These are phyloP conservation scores for Ennomos quercinarius DNA, from an alignment of 2,888 invertebrate species.

Conservation along the genomic window DNA sequence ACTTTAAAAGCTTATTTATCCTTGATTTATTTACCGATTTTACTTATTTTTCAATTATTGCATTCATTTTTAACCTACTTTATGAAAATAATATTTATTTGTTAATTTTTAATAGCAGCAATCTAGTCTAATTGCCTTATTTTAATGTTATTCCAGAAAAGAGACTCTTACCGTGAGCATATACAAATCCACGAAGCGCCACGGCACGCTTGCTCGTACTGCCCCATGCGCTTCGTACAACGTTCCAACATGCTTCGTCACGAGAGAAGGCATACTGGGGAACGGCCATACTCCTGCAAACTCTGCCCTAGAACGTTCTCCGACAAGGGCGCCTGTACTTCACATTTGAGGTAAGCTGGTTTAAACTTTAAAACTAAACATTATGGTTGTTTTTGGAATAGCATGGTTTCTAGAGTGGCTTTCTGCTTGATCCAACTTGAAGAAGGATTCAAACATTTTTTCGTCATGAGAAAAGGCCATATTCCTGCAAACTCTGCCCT, in stretches of 20 bases:
- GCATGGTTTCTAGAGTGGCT: too few relatives aligned
- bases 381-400: background rate
- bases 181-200: constrained; percentile 85
- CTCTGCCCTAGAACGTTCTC: constrained; percentile 83
- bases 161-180: constrained; percentile 86
- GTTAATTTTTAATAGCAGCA: too few relatives aligned
- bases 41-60: too few relatives aligned
- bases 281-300: constrained; percentile 83
- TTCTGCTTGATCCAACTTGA: too few relatives aligned
- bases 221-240: constrained; percentile 86
- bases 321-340: constrained; percentile 85
- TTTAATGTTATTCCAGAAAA: constrained; percentile 61
- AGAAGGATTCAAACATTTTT: constrained; percentile 76
- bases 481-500: constrained; percentile 81
- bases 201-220: constrained; percentile 85
- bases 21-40: too few relatives aligned
- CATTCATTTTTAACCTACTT: too few relatives aligned
- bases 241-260: constrained; percentile 85
- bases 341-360: constrained; percentile 70
- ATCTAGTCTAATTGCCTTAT: too few relatives aligned
- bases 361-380: background rate
- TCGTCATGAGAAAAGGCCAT: constrained; percentile 85
- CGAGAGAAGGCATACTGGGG: constrained; percentile 84
- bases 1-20: too few relatives aligned
- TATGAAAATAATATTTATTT: too few relatives aligned